Evolutionary conservation across 2,888 invertebrate species (phyloP), one percentile per base, ranked within the genome.

Genomic region (Epistrophe eligans): DNA sequence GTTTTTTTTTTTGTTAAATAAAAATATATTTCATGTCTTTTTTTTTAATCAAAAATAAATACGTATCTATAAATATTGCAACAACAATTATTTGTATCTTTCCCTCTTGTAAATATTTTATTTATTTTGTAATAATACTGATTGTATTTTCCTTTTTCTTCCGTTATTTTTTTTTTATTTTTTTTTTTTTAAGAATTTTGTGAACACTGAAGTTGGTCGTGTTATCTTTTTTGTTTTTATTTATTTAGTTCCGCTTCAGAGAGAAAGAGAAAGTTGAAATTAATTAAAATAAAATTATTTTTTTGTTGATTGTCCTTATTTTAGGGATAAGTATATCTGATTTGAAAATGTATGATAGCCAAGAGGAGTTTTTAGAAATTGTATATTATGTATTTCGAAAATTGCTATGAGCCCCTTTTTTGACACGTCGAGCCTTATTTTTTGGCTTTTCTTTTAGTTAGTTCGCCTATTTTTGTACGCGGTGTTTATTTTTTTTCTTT

Each of bases 201-300:
- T 87, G 87, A 87, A 87, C 87, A 87, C 85, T 87, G 83, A 83
- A 87, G 58, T 87, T 87, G 87, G 83, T 87, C 87, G 87, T 87
- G 87, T 87, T 87, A 70, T 66, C 19, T 35, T 84, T 45, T 84
- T 45, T 24, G n/a, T n/a, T n/a, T n/a, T n/a, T n/a, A n/a, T 52
- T 17, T 48, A 17, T 73, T 71, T 77, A 52, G 87, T 83, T 87
- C 79, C 79, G 40, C 67, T 72, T 45, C 17, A 13, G 50, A 35
- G 57, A 71, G 32, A 73, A 77, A 79, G 64, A 79, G 64, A 79
- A 24, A 79, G 71, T 40, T 32, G 66, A 32, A 48, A 45, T 32
- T 48, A 76, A 50, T 79, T 64, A 11, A 62, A 62, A 43, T 70
- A 32, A 73, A 19, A 77, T 66, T 66, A 24, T 2, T 35, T 58